phyloP scores from a whole-genome alignment of 2,797 vertebrate species.

The Astyanax mexicanus region DNA sequence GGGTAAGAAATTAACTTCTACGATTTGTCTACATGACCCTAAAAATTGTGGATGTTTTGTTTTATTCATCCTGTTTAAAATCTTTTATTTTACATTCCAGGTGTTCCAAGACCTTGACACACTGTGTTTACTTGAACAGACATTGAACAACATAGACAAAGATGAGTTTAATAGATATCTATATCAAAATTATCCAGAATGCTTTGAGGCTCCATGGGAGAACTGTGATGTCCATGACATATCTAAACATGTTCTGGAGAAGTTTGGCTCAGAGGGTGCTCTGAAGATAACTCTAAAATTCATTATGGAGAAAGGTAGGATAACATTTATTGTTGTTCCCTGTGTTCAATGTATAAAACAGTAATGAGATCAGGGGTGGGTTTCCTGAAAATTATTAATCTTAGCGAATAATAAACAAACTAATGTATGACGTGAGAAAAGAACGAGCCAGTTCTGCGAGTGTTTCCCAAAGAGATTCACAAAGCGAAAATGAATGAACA shows the following conservation, averaged over 20 bases:
- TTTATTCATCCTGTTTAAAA: neutral
- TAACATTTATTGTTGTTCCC: neutral
- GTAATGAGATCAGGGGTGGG: no score
- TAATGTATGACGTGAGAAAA: no score
- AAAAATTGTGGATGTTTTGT: no score
- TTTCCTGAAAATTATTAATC: no score
- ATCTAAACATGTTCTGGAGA: constrained; percentile 18
- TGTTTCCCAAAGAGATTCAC: no score
- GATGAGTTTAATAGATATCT: constrained; percentile 19
- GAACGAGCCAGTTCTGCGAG: no score
- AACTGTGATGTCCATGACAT: constrained; percentile 2
- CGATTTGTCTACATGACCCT: no score
- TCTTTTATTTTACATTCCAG: constrained; percentile 12
- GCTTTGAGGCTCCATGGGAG: constrained; percentile 26
- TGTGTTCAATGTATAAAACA: neutral
- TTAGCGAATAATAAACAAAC: no score
- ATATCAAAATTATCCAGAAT: constrained; percentile 29
- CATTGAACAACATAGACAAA: constrained; percentile 1
- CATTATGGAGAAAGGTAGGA: constrained; percentile 33
- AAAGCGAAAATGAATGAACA: no score
- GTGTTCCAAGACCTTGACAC: constrained; percentile 15
- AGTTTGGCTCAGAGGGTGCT: constrained; percentile 7
- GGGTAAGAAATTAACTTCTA: neutral
- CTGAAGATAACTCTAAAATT: constrained; percentile 20
- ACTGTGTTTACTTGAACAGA: constrained; percentile 21